phyloP scores from a whole-genome alignment of 2,113 vertebrate genomes.

The Pipra filicauda region DNA sequence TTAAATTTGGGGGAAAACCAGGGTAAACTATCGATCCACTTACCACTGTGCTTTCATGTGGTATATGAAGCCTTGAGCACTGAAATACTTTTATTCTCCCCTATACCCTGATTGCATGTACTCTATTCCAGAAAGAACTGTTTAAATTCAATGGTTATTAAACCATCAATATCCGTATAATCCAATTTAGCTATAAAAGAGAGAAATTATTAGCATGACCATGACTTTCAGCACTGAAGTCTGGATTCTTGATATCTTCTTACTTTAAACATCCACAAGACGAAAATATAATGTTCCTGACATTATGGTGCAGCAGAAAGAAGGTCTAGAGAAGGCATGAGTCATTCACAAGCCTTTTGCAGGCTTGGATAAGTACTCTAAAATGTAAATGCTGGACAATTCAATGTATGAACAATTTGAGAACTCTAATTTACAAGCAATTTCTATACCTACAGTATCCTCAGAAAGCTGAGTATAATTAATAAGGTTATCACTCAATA shows the following conservation, averaged over 20 bases:
- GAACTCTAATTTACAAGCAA: not conserved
- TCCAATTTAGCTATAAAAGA: constrained; percentile 34
- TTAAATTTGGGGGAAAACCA: not conserved
- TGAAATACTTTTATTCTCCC: not conserved
- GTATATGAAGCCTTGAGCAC: not conserved
- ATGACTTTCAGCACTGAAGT: not conserved
- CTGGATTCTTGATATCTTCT: not conserved
- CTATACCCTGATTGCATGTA: not conserved
- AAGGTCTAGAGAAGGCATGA: not conserved
- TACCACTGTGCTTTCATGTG: not conserved
- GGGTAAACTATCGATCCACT: not conserved
- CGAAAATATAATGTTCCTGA: not conserved
- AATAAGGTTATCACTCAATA: not conserved
- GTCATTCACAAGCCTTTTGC: not conserved
- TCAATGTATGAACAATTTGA: not conserved
- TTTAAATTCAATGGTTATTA: constrained; percentile 20
- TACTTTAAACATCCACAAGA: not conserved
- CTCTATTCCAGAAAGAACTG: not conserved
- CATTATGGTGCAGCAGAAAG: not conserved
- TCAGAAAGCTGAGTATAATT: not conserved
- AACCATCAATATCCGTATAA: constrained; percentile 27
- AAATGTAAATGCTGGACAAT: not conserved
- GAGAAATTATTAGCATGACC: constrained; percentile 20
- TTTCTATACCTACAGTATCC: not conserved
- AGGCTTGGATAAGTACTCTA: not conserved